phyloP scores from a whole-genome alignment of 2,888 invertebrate genomes.

The Dastarcus helophoroides region DNA sequence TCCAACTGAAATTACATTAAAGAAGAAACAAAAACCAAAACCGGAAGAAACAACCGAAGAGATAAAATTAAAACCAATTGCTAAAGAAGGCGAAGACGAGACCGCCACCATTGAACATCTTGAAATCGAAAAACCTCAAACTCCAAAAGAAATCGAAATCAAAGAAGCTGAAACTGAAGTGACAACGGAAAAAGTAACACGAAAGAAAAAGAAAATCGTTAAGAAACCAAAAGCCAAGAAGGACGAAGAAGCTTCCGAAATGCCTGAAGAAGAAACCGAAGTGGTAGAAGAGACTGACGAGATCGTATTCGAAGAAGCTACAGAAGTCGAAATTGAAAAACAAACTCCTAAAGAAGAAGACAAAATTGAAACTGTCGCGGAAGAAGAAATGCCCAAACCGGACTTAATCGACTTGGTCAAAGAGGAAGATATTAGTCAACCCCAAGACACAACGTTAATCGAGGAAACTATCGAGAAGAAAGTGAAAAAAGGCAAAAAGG shows the following conservation, averaged over 20 bases:
- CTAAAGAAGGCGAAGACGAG: not conserved
- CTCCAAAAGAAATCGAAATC: not conserved
- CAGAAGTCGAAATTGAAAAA: conserved; percentile 5
- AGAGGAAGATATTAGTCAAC: conserved; percentile 1
- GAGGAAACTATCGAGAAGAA: not conserved
- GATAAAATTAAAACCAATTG: conserved; percentile 3
- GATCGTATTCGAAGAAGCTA: conserved; percentile 9
- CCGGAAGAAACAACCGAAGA: conserved; percentile 15
- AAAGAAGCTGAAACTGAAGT: conserved; percentile 4
- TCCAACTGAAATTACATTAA: conserved; percentile 16
- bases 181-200: conserved; percentile 16
- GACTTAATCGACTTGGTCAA: conserved; percentile 28
- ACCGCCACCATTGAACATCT: not conserved
- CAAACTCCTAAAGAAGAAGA: conserved; percentile 10
- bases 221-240: conserved; percentile 23
- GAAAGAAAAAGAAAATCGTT: conserved; percentile 15
- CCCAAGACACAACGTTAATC: not conserved
- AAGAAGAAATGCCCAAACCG: conserved; percentile 13
- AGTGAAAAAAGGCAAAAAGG: conserved; percentile 7
- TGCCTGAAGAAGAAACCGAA: conserved; percentile 14
- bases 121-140: conserved; percentile 1
- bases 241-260: conserved; percentile 23
- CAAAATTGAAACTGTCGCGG: conserved; percentile 6
- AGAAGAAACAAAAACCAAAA: conserved; percentile 19
- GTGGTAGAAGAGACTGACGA: conserved; percentile 12